A percentile compares a stretch with the other conserved stretches of the same genome.
Conservation (phyloP, 2,888 invertebrate species). For the Drosophila meridionalis region DNA sequence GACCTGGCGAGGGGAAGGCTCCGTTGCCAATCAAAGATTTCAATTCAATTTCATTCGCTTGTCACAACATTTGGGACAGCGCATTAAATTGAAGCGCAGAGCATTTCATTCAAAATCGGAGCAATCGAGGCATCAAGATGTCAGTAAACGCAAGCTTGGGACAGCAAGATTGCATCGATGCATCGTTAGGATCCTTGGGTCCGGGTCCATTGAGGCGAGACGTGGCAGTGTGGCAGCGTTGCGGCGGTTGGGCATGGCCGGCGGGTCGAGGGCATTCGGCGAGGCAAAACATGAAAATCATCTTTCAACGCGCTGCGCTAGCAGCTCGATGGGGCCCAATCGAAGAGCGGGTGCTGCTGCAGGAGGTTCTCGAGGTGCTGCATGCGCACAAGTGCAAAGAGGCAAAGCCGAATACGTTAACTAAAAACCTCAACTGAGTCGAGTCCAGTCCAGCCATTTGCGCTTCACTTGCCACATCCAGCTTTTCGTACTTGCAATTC, state of each 20-base stretch:
- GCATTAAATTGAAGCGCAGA: constrained; percentile 60
- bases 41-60: constrained; percentile 70
- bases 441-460: constrained; percentile 28
- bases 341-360: not conserved
- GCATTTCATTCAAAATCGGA: constrained; percentile 76
- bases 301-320: constrained; percentile 71
- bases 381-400: constrained; percentile 53
- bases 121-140: constrained; percentile 74
- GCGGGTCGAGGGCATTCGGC: constrained; percentile 29
- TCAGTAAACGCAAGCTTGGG: constrained; percentile 71
- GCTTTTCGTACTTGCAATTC: constrained; percentile 42
- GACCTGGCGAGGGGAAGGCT: constrained; percentile 31
- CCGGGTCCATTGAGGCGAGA: constrained; percentile 38
- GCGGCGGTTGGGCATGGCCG: constrained; percentile 3
- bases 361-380: constrained; percentile 5
- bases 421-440: constrained; percentile 28
- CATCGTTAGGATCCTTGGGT: constrained; percentile 69
- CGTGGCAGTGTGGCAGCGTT: not conserved
- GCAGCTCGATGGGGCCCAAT: constrained; percentile 39
- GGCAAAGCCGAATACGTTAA: constrained; percentile 44
- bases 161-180: constrained; percentile 73
- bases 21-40: constrained; percentile 73
- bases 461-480: constrained; percentile 22
- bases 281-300: constrained; percentile 80
- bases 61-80: constrained; percentile 68